phyloP scores from a whole-genome alignment of 2,888 invertebrate species.

The Cinara cedri region DNA sequence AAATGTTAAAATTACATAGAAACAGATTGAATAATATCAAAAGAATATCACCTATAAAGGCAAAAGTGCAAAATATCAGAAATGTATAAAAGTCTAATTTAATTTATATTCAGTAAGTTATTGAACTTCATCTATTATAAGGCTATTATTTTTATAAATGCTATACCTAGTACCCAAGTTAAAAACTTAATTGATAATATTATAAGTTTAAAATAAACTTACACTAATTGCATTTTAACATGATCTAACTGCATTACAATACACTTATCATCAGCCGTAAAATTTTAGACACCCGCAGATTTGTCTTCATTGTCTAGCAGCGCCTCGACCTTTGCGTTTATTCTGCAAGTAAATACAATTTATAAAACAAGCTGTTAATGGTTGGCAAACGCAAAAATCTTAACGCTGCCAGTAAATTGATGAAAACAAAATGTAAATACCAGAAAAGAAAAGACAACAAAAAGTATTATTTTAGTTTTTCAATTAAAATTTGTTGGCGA shows the following conservation, averaged over 20 bases:
- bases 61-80: too few species aligned
- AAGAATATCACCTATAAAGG: neutral
- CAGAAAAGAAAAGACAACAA: neutral
- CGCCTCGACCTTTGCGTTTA: slow-evolving; percentile 37
- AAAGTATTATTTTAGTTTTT: too few species aligned
- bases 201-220: slow-evolving; percentile 6
- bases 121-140: too few species aligned
- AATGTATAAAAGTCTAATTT: too few species aligned
- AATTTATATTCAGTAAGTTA: too few species aligned
- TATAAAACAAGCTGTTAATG: slow-evolving; percentile 9
- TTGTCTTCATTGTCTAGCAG: slow-evolving; percentile 19
- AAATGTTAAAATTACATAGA: too few species aligned
- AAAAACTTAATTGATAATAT: too few species aligned
- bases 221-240: slow-evolving; percentile 2
- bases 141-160: too few species aligned
- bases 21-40: neutral
- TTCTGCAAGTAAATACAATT: slow-evolving; percentile 42
- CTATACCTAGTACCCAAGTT: too few species aligned
- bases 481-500: too few species aligned
- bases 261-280: neutral
- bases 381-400: slow-evolving; percentile 42
- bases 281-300: neutral
- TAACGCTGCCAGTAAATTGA: slow-evolving; percentile 23
- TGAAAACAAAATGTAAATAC: neutral
- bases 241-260: neutral